Percentiles rank a stretch among this genome's conserved stretches.
These are phyloP conservation scores for Drosophila littoralis DNA, from an alignment of 1,140 invertebrate genomes.

Conservation along the genomic window DNA sequence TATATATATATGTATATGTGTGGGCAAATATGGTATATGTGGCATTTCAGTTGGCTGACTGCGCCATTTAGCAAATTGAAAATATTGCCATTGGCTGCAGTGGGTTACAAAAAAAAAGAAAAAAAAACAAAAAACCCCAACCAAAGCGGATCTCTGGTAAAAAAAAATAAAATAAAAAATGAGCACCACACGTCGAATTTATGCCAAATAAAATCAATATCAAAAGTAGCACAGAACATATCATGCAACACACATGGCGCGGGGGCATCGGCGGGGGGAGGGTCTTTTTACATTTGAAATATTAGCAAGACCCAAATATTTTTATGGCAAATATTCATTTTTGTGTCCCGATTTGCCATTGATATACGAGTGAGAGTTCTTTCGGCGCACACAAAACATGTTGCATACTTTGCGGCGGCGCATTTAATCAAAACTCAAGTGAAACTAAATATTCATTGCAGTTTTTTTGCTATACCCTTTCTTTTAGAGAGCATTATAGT, in stretches of 20 bases:
- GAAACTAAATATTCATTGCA: slow-evolving; percentile 24
- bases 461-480: background rate
- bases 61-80: slow-evolving; percentile 79
- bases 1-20: slow-evolving; percentile 12
- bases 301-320: slow-evolving; percentile 67
- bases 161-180: slow-evolving; percentile 41
- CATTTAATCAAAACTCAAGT: slow-evolving; percentile 34
- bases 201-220: slow-evolving; percentile 80
- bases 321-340: slow-evolving; percentile 34
- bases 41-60: slow-evolving; percentile 72
- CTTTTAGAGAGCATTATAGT: no score
- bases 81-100: slow-evolving; percentile 67
- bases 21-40: slow-evolving; percentile 31
- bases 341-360: slow-evolving; percentile 2
- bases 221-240: slow-evolving; percentile 65
- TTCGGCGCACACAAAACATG: slow-evolving; percentile 28
- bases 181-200: slow-evolving; percentile 65
- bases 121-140: slow-evolving; percentile 43
- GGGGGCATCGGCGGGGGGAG: background rate
- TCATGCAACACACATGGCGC: slow-evolving; percentile 20
- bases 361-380: background rate
- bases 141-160: slow-evolving; percentile 23
- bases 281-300: slow-evolving; percentile 63
- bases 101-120: slow-evolving; percentile 28
- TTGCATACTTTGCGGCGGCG: slow-evolving; percentile 44